Percentiles rank a stretch among this genome's conserved stretches.
Evolutionary conservation across 2,888 invertebrate species (phyloP).

Genomic region (Napeogenes sylphis): DNA sequence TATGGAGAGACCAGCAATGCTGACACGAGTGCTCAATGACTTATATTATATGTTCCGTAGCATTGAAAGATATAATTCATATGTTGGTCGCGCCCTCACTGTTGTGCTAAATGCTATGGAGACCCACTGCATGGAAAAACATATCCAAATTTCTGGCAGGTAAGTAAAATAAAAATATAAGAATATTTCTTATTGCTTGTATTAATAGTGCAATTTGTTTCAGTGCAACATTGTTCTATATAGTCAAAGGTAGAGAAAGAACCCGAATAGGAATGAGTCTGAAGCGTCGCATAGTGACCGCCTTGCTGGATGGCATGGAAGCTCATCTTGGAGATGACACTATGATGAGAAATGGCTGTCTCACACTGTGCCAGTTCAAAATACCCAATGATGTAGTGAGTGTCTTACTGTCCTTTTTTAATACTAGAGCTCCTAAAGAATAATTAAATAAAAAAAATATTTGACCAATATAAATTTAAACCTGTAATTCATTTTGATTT

Average conservation of each 20-base stretch:
- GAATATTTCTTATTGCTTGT: neutral
- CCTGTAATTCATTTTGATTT: too few species aligned
- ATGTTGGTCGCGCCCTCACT: conserved; percentile 85
- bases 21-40: conserved; percentile 92
- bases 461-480: too few species aligned
- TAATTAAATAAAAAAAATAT: too few species aligned
- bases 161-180: conserved; percentile 46
- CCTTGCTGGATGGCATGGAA: conserved; percentile 93
- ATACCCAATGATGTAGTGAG: conserved; percentile 96
- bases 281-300: conserved; percentile 87
- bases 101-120: conserved; percentile 94
- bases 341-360: conserved; percentile 97
- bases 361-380: conserved; percentile 95
- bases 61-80: conserved; percentile 84
- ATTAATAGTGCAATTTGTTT: neutral
- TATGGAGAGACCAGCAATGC: conserved; percentile 88
- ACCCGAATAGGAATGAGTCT: conserved; percentile 83
- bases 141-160: conserved; percentile 96
- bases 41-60: conserved; percentile 89
- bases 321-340: conserved; percentile 90
- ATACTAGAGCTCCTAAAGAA: neutral
- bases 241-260: conserved; percentile 92
- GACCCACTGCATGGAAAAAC: conserved; percentile 88
- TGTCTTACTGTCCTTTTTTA: conserved; percentile 29
- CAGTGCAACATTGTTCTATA: conserved; percentile 96